Evolutionary conservation across 2,113 vertebrate species (phyloP), one percentile per base, ranked within the genome.

Genomic region (Cyphomyrus plagiostoma): DNA sequence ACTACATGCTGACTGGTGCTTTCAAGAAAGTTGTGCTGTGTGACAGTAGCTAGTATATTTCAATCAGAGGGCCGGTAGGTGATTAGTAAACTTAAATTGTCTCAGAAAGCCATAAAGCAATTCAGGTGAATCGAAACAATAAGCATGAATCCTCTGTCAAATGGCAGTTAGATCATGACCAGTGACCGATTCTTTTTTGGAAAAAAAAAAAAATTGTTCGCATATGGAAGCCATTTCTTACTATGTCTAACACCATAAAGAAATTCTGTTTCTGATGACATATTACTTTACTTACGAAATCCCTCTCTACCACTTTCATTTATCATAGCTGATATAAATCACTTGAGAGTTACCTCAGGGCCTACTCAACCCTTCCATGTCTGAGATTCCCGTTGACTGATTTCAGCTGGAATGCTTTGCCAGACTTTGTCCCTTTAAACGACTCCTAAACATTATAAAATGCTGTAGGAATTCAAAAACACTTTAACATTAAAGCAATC

Each of bases 311-410:
- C 48, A 35, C 85, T 35, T 39, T 53, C 85, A 87, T 53, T 53
- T n/a, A 87, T 87, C 50, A 53, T 17, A 21, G 23, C n/a, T 53
- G 26, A 53, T 87, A 87, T 87, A 87, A 87, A 53, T 87, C 49
- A 53, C n/a, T 21, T 3, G 1, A 26, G 30, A 30, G 30, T 86
- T 53, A 86, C 49, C 46, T 87, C 85, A 53, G 50, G 45, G 39
- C 21, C 19, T 48, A 19, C 35, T 86, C 50, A 30, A 19, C 85
- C 53, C 35, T 39, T 35, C 10, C 85, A 1, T 3, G 9, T 53
- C 50, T 87, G 50, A 35, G 15, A 53, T 19, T 35, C 26, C 85
- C 13, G 6, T 50, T 53, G 15, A 53, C 85, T 53, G 85, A 87
- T 53, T 87, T 35, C 19, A 86, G 48, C 49, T 9, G 7, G 26